A percentile compares a stretch with the other conserved stretches of the same genome.
Conservation (phyloP, 2,797 vertebrate genomes). For the Gymnoscopelus braueri region DNA sequence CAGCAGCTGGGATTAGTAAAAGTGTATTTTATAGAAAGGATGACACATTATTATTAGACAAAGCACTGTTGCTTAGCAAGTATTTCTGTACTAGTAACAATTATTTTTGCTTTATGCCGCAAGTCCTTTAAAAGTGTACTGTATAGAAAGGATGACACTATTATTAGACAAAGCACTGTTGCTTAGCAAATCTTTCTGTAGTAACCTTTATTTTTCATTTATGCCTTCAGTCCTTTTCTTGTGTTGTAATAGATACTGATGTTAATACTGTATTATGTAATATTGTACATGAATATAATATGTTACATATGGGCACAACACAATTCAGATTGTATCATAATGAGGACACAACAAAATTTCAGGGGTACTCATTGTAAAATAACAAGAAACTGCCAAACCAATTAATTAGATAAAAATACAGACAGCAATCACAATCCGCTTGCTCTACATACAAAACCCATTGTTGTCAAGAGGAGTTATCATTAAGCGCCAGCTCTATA, state of each 20-base stretch:
- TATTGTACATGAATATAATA: too few species aligned
- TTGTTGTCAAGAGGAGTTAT: constrained; percentile 32
- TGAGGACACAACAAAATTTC: neutral
- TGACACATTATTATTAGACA: constrained; percentile 57
- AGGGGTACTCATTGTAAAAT: constrained; percentile 18
- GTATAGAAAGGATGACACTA: constrained; percentile 36
- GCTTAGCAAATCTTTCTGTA: constrained; percentile 38
- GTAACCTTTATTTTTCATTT: too few species aligned
- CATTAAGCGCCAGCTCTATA: constrained; percentile 17
- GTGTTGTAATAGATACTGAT: too few species aligned
- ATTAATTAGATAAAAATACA: constrained; percentile 46
- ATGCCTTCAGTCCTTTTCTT: constrained; percentile 9
- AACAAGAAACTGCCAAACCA: constrained; percentile 27
- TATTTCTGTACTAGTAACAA: neutral
- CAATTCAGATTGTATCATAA: constrained; percentile 18
- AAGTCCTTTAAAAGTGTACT: constrained; percentile 11
- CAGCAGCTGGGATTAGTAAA: constrained; percentile 51
- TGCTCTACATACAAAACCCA: constrained; percentile 1
- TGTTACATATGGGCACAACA: constrained; percentile 20
- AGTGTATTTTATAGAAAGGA: constrained; percentile 52
- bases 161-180: constrained; percentile 35
- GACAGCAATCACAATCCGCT: neutral
- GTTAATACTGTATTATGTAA: too few species aligned
- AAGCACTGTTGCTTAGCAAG: constrained; percentile 50
- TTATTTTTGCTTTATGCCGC: constrained; percentile 1